Evolutionary conservation across 2,888 invertebrate species (phyloP), one percentile per base, ranked within the genome.

Genomic region (Protodeltote pygarga): DNA sequence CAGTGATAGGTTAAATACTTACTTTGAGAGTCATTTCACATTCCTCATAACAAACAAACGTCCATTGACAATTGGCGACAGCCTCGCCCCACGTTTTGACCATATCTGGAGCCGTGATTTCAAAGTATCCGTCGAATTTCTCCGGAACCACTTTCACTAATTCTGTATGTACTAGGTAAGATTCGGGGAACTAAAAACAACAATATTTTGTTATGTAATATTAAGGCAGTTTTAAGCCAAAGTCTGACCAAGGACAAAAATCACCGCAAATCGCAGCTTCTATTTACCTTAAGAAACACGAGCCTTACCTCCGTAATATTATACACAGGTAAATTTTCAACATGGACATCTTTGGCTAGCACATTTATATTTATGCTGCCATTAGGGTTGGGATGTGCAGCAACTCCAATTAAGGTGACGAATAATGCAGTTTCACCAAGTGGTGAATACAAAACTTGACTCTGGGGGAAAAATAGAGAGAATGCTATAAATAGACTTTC

Each of bases 11-110:
- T 3, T 5, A 17, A 27, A 0, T 29, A 62, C 73, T 55, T 28
- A 90, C 91, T 78, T 81, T 89, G 3, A 83, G 40, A 10, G 76
- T 63, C 77, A 91, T 84, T 70, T 85, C 83, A 38, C 89, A 87
- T 42, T 80, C 81, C 31, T 84, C 87, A 51, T 84, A 91, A 50
- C 89, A 86, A 8, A 81, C 81, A 41, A 75, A 84, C 1, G 73
- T 77, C 88, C 89, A 89, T 0, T 80, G 79, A 52, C 88, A 90
- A 0, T 83, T 86, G 9, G 86, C 89, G 6, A 79, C 69, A 1
- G 89, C 87, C 48, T 89, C 89, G 15, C 92, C 92, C 90, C 92
- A 92, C 15, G 84, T 85, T 58, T 86, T 87, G n/a, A 91, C 72
- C 0, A 65, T 73, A 2, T 86, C 81, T 9, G 91, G 82, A 32